Conservation (phyloP, 2,888 invertebrate species). For the Coecobrya sp. region DNA sequence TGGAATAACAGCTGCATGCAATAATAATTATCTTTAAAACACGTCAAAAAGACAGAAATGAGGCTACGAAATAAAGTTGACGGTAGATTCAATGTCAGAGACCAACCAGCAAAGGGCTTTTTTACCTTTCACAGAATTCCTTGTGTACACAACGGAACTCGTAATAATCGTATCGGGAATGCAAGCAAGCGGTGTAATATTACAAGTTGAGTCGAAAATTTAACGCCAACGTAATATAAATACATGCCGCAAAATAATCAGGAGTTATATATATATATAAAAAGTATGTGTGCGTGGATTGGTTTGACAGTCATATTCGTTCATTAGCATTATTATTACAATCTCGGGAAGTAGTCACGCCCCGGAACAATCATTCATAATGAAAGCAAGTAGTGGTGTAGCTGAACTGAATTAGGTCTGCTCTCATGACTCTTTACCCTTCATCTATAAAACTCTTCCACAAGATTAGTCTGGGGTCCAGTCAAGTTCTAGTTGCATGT, state of each 20-base stretch:
- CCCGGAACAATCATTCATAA: conserved; percentile 79
- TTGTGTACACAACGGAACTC: conserved; percentile 62
- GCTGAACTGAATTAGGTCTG: neutral
- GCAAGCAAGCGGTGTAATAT: neutral
- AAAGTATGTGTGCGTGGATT: neutral
- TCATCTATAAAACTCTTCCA: conserved; percentile 7
- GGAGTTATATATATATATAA: neutral
- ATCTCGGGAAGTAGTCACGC: conserved; percentile 73
- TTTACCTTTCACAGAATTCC: conserved; percentile 19
- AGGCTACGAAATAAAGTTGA: conserved; percentile 24
- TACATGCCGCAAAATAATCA: neutral
- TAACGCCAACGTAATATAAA: conserved; percentile 7
- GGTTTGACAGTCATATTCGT: conserved; percentile 19
- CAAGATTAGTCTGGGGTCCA: neutral
- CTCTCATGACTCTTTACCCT: conserved; percentile 1
- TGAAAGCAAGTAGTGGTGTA: conserved; percentile 22
- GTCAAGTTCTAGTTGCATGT: conserved; percentile 11
- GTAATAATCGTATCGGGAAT: conserved; percentile 53
- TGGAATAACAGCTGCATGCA: conserved; percentile 57
- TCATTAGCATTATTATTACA: conserved; percentile 69
- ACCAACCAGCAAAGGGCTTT: conserved; percentile 3
- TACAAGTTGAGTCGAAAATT: neutral
- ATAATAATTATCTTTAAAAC: conserved; percentile 58
- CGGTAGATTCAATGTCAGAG: conserved; percentile 36
- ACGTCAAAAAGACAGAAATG: conserved; percentile 24